These are phyloP conservation scores for Nesospiza acunhae DNA, from an alignment of 2,113 vertebrate species.

Conservation along the genomic window DNA sequence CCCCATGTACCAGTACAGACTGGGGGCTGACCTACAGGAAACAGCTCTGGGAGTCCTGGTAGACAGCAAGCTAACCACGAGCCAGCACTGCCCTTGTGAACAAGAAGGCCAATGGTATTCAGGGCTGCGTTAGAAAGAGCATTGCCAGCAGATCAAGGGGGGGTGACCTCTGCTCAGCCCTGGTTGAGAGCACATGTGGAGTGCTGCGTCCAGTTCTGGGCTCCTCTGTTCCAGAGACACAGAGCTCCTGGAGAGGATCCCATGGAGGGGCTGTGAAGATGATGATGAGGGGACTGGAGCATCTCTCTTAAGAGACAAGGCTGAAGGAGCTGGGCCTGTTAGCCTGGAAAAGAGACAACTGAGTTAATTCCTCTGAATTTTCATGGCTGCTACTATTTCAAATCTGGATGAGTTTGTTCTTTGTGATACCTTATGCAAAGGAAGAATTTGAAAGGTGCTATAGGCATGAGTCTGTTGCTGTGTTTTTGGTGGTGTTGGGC, in stretches of 20 bases:
- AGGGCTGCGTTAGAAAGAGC: not conserved
- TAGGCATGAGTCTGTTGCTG: not conserved
- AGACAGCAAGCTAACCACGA: rapidly evolving
- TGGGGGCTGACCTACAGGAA: not conserved
- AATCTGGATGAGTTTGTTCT: not conserved
- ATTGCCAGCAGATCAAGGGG: not conserved
- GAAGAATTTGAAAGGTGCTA: not conserved
- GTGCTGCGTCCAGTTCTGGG: not conserved
- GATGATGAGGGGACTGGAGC: not conserved
- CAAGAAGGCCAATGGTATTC: not conserved
- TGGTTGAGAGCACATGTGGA: not conserved
- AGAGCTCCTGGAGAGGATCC: not conserved
- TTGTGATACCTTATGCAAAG: not conserved
- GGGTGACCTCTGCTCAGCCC: not conserved
- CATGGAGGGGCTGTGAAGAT: not conserved
- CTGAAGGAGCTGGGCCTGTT: not conserved
- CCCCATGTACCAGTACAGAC: not conserved
- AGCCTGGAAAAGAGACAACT: not conserved
- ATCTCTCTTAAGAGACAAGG: not conserved
- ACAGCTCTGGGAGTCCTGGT: not conserved
- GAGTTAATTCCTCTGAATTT: not conserved
- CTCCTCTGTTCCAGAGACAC: not conserved
- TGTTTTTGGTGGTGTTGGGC: not conserved
- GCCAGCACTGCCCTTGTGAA: not conserved
- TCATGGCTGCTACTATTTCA: not conserved